Percentiles rank a stretch among this genome's conserved stretches.
phyloP scores from a whole-genome alignment of 2,888 invertebrate genomes.

The Pristionchus arcanus region DNA sequence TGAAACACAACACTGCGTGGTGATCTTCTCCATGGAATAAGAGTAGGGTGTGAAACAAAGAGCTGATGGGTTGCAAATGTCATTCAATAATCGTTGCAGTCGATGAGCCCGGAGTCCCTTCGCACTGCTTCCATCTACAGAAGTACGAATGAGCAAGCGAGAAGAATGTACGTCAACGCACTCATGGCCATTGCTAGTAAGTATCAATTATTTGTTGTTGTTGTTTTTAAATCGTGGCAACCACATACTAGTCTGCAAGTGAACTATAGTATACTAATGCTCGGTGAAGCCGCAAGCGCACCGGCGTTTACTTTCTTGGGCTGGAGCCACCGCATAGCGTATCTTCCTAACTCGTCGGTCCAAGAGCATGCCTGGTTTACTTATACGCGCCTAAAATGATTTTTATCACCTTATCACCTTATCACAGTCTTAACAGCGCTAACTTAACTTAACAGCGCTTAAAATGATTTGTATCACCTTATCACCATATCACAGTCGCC shows the following conservation, averaged over 20 bases:
- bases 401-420: neutral
- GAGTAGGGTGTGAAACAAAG: neutral
- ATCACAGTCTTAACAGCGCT: neutral
- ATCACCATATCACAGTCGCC: slow-evolving; percentile 85
- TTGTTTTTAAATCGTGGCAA: neutral
- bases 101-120: neutral
- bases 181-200: slow-evolving; percentile 67
- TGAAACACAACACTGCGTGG: neutral
- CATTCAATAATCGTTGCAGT: neutral
- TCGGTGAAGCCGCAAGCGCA: too few species aligned
- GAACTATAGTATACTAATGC: too few species aligned
- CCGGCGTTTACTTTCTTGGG: too few species aligned
- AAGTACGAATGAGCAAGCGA: slow-evolving; percentile 60
- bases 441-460: too few species aligned
- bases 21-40: neutral
- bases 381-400: too few species aligned
- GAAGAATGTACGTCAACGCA: slow-evolving; percentile 68
- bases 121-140: slow-evolving; percentile 58
- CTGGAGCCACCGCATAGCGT: too few species aligned
- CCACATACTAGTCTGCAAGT: too few species aligned
- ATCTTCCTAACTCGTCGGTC: too few species aligned
- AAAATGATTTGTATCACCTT: too few species aligned
- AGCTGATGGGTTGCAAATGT: neutral
- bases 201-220: slow-evolving; percentile 49
- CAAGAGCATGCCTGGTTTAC: too few species aligned